phyloP scores from a whole-genome alignment of 2,113 vertebrate species.

The Potamarius usumacintae region DNA sequence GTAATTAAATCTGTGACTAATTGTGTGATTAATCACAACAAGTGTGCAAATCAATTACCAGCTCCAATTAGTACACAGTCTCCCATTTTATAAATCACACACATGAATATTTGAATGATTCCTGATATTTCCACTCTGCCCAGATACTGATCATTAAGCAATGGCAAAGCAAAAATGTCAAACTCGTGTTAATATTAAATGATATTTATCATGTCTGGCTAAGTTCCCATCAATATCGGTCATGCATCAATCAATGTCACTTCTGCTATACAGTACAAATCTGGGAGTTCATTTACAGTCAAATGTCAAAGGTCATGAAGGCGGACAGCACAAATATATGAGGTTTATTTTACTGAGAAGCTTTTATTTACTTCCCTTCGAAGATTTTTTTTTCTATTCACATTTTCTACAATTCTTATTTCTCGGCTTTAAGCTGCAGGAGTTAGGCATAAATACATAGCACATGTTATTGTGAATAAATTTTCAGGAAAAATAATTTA shows the following conservation, averaged over 20 bases:
- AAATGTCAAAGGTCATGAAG: background rate
- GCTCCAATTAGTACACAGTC: background rate
- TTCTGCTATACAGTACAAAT: background rate
- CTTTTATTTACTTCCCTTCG: background rate
- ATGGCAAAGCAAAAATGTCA: background rate
- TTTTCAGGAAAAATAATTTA: background rate
- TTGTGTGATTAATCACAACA: background rate
- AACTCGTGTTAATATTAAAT: background rate
- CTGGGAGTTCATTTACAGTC: background rate
- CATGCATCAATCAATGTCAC: conserved; percentile 16
- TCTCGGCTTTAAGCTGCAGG: background rate
- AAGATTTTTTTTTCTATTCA: background rate
- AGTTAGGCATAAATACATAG: background rate
- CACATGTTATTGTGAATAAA: background rate
- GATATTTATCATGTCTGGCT: background rate
- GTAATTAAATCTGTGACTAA: background rate
- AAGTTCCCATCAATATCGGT: background rate
- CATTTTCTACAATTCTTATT: background rate
- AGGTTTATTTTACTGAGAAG: background rate
- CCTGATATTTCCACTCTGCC: background rate
- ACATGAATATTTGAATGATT: background rate
- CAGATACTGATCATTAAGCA: background rate
- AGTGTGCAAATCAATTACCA: background rate
- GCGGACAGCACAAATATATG: background rate
- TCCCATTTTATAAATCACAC: background rate